Conservation (phyloP, 2,888 invertebrate genomes). For the Dynastes hyllus region DNA sequence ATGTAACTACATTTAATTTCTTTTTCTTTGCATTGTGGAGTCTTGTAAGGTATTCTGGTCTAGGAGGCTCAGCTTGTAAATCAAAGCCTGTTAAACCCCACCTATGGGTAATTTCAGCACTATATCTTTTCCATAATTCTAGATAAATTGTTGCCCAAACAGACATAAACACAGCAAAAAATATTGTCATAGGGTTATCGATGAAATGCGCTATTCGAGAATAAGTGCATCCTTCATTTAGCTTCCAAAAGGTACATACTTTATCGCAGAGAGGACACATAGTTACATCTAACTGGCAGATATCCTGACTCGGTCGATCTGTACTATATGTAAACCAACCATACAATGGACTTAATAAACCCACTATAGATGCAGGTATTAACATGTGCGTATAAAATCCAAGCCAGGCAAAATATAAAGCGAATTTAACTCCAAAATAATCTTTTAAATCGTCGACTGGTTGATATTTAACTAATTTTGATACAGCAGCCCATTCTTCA, state of each 20-base stretch:
- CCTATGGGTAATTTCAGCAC: conserved; percentile 83
- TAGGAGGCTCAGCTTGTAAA: conserved; percentile 82
- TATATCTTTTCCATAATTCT: conserved; percentile 89
- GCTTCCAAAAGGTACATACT: conserved; percentile 83
- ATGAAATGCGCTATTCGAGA: conserved; percentile 85
- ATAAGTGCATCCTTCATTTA: conserved; percentile 82
- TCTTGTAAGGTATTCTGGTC: conserved; percentile 83
- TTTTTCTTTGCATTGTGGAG: conserved; percentile 73
- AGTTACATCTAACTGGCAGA: conserved; percentile 76
- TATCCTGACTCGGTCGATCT: conserved; percentile 74
- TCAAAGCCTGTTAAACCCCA: conserved; percentile 89
- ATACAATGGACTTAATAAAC: conserved; percentile 79
- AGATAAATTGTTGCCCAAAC: conserved; percentile 87
- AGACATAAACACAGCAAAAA: conserved; percentile 87
- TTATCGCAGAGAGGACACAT: conserved; percentile 90
- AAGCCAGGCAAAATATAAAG: conserved; percentile 88
- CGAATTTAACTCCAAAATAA: conserved; percentile 85
- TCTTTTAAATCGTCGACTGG: conserved; percentile 85
- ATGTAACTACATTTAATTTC: conserved; percentile 75
- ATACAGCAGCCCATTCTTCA: conserved; percentile 82
- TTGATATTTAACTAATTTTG: conserved; percentile 82
- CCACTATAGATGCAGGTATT: conserved; percentile 81
- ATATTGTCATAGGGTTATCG: conserved; percentile 86
- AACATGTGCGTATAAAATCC: conserved; percentile 91
- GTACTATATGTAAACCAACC: conserved; percentile 72